Conservation (phyloP, 2,113 vertebrate species). For the Nibea coibor region DNA sequence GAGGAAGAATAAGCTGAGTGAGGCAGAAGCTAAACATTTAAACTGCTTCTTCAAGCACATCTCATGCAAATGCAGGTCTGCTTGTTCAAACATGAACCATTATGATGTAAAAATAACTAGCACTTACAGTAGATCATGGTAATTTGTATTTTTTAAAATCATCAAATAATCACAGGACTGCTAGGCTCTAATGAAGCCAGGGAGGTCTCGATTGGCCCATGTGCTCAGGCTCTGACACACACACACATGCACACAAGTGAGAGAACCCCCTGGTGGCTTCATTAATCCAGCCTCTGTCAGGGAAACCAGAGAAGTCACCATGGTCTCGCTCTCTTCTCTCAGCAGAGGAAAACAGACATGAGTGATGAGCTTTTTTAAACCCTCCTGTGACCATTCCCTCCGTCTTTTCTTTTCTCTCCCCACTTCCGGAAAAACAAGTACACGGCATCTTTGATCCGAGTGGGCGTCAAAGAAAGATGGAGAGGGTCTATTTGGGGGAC, state of each 20-base stretch:
- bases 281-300: slow-evolving; percentile 77
- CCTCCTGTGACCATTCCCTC: slow-evolving; percentile 61
- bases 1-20: too few relatives aligned
- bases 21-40: too few relatives aligned
- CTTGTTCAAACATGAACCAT: not conserved
- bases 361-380: slow-evolving; percentile 75
- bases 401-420: slow-evolving; percentile 33
- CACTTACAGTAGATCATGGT: slow-evolving; percentile 16
- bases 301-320: slow-evolving; percentile 72
- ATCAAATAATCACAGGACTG: slow-evolving; percentile 52
- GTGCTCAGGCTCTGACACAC: slow-evolving; percentile 46
- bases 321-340: slow-evolving; percentile 54
- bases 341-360: slow-evolving; percentile 78
- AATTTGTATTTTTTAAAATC: slow-evolving; percentile 51
- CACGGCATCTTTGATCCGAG: slow-evolving; percentile 64
- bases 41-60: not conserved
- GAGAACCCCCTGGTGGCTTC: slow-evolving; percentile 76
- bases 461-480: slow-evolving; percentile 56
- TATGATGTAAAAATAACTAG: slow-evolving; percentile 30
- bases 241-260: slow-evolving; percentile 35
- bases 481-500: slow-evolving; percentile 62
- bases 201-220: slow-evolving; percentile 49
- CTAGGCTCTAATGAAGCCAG: slow-evolving; percentile 53
- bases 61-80: not conserved
- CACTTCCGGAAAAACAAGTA: slow-evolving; percentile 69